A percentile compares a stretch with the other conserved stretches of the same genome.
These are phyloP conservation scores for Mamestra configurata DNA, from an alignment of 1,140 invertebrate genomes.

Conservation along the genomic window DNA sequence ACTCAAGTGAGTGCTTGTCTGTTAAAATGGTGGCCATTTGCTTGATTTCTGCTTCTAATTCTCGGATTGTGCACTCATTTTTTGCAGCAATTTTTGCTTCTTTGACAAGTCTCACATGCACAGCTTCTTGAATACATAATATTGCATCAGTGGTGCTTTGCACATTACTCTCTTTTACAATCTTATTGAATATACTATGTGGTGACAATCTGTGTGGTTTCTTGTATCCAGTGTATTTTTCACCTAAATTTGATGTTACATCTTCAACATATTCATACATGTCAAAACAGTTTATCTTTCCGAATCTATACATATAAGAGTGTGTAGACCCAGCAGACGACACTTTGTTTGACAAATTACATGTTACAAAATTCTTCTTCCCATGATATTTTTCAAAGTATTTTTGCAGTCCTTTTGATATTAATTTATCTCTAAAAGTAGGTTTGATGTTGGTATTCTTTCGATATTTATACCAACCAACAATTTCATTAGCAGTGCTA, in stretches of 20 bases:
- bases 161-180: conserved; percentile 81
- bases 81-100: conserved; percentile 81
- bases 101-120: conserved; percentile 76
- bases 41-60: conserved; percentile 82
- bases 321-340: conserved; percentile 87
- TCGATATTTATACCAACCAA: conserved; percentile 90
- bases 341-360: conserved; percentile 86
- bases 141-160: conserved; percentile 78
- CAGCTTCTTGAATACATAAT: conserved; percentile 79
- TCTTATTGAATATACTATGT: conserved; percentile 79
- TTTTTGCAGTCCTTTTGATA: conserved; percentile 89
- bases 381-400: conserved; percentile 86
- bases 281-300: conserved; percentile 84
- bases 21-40: conserved; percentile 81
- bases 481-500: conserved; percentile 87
- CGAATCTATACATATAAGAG: conserved; percentile 88
- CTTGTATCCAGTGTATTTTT: conserved; percentile 82
- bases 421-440: conserved; percentile 88
- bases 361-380: conserved; percentile 87
- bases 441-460: conserved; percentile 84
- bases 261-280: conserved; percentile 85
- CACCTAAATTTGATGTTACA: conserved; percentile 85
- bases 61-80: conserved; percentile 80
- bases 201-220: conserved; percentile 70
- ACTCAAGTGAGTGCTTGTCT: conserved; percentile 76